phyloP scores from a whole-genome alignment of 2,113 vertebrate genomes.

The Gallinago paraguaiae region DNA sequence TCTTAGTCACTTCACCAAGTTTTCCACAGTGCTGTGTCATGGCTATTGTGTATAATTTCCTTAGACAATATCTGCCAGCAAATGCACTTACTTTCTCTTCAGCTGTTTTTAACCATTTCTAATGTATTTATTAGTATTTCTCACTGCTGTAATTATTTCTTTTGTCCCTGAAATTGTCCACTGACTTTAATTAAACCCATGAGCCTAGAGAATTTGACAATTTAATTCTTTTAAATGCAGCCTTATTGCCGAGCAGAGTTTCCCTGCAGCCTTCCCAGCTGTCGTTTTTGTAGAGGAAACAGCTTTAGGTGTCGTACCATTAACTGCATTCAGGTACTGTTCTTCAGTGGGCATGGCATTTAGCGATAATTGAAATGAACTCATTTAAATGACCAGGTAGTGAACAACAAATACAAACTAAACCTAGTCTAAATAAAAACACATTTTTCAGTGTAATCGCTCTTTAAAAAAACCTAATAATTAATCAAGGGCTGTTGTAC shows the following conservation, averaged over 20 bases:
- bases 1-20: neutral
- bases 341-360: neutral
- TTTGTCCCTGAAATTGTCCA: conserved; percentile 26
- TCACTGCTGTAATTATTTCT: neutral
- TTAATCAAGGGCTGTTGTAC: neutral
- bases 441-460: neutral
- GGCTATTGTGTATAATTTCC: neutral
- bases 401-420: conserved; percentile 8
- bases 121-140: conserved; percentile 18
- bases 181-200: conserved; percentile 2
- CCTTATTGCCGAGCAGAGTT: conserved; percentile 22
- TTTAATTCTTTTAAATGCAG: conserved; percentile 41
- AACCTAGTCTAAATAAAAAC: conserved; percentile 8
- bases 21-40: neutral
- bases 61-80: neutral
- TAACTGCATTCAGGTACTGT: conserved; percentile 27
- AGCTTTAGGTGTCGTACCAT: neutral
- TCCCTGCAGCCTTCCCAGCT: conserved; percentile 27
- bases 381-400: conserved; percentile 25
- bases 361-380: conserved; percentile 5
- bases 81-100: neutral
- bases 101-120: neutral
- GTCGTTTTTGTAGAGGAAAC: neutral
- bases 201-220: neutral
- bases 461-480: neutral